Conservation (phyloP, 2,888 invertebrate species). For the Drepanosiphum platanoidis region DNA sequence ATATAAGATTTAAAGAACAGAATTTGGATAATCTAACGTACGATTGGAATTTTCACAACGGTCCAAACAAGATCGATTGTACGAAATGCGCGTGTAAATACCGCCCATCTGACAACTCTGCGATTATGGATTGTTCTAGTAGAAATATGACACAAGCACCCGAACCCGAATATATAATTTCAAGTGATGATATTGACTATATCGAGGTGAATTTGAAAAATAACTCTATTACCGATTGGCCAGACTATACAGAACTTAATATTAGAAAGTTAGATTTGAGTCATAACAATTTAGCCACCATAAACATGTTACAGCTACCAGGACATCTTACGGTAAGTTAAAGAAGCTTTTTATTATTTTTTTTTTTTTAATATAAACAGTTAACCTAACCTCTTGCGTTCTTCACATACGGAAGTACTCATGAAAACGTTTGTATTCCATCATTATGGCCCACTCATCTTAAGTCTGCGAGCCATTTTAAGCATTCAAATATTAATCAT, state of each 20-base stretch:
- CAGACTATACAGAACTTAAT: constrained; percentile 10
- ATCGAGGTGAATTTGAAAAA: constrained; percentile 67
- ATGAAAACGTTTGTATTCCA: too few species aligned
- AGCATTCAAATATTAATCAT: too few species aligned
- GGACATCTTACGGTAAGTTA: constrained; percentile 64
- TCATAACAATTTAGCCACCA: constrained; percentile 48
- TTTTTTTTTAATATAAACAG: too few species aligned
- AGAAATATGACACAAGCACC: constrained; percentile 69
- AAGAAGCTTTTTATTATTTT: not conserved
- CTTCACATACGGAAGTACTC: too few species aligned
- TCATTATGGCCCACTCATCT: too few species aligned
- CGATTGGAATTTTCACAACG: constrained; percentile 66
- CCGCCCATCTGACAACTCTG: constrained; percentile 68
- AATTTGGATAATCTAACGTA: constrained; percentile 70
- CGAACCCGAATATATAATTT: constrained; percentile 66
- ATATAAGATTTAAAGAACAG: constrained; percentile 67
- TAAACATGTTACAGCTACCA: constrained; percentile 63
- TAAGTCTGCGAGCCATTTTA: too few species aligned
- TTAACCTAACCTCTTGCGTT: too few species aligned
- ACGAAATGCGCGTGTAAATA: constrained; percentile 70
- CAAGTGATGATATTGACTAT: constrained; percentile 66
- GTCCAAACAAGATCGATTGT: constrained; percentile 67
- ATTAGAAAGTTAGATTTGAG: constrained; percentile 61
- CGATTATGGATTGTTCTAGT: constrained; percentile 71
- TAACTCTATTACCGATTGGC: constrained; percentile 63